Evolutionary conservation across 2,888 invertebrate species (phyloP).

Genomic region (Liopterus haemorrhoidalis): DNA sequence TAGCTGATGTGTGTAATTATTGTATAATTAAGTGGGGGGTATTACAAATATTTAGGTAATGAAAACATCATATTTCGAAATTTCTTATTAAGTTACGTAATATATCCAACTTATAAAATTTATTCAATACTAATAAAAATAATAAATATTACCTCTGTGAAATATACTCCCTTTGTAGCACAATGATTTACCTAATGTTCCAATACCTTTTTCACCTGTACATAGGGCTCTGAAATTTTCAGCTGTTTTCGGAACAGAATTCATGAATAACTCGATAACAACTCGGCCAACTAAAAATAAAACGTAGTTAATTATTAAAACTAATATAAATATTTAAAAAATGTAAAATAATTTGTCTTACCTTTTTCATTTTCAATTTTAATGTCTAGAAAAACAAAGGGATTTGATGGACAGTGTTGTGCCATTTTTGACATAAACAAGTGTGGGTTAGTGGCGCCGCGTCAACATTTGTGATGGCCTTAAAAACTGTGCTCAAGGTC

Average conservation of each 20-base stretch:
- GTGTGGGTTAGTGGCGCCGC: neutral
- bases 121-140: conserved; percentile 2
- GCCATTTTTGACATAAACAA: no score
- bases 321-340: conserved; percentile 6
- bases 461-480: no score
- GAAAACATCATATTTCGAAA: no score
- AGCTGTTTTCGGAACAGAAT: conserved; percentile 78
- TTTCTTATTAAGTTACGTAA: no score
- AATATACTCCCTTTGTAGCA: conserved; percentile 80
- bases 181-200: conserved; percentile 62
- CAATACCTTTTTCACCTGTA: conserved; percentile 81
- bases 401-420: no score
- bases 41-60: no score
- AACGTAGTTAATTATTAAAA: conserved; percentile 4
- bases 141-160: conserved; percentile 58
- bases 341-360: conserved; percentile 38
- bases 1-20: no score
- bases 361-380: conserved; percentile 62
- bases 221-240: conserved; percentile 91
- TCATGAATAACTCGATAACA: conserved; percentile 77
- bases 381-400: conserved; percentile 67
- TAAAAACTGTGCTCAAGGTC: no score
- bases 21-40: no score
- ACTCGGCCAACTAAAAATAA: conserved; percentile 66
- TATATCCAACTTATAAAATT: neutral